A percentile compares a stretch with the other conserved stretches of the same genome.
phyloP scores from a whole-genome alignment of 1,140 invertebrate genomes.

The Eupeodes corollae region DNA sequence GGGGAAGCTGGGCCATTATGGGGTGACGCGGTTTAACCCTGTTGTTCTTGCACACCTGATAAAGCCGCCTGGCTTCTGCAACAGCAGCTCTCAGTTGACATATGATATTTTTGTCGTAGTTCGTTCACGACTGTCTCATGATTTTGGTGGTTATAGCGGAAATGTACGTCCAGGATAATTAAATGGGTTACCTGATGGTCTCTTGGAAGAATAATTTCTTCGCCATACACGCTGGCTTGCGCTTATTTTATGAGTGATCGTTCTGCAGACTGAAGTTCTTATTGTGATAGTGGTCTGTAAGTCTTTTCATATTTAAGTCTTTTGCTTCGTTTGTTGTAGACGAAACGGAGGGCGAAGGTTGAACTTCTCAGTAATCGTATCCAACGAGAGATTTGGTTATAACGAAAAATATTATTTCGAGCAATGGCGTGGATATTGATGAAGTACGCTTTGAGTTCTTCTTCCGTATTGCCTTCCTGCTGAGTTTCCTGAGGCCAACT shows the following conservation, averaged over 20 bases:
- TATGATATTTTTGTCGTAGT: constrained; percentile 5
- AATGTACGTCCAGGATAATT: constrained; percentile 1
- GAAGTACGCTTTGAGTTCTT: background rate
- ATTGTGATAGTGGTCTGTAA: background rate
- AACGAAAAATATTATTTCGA: background rate
- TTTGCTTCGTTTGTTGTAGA: background rate
- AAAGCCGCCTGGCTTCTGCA: too few relatives aligned
- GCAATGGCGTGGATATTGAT: background rate
- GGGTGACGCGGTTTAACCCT: background rate
- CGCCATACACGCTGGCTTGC: background rate
- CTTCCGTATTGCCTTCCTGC: background rate
- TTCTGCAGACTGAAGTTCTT: background rate
- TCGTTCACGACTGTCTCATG: constrained; percentile 10
- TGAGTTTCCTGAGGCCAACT: background rate
- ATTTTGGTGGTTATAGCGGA: background rate
- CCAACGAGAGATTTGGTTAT: background rate
- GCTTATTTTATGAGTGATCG: background rate
- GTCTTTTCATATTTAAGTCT: background rate
- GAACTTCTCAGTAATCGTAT: background rate
- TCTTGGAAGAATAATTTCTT: background rate
- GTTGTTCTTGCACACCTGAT: background rate
- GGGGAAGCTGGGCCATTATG: background rate
- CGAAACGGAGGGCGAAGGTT: background rate
- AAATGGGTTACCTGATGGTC: background rate
- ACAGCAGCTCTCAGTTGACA: background rate